Evolutionary conservation across 1,140 invertebrate genomes (phyloP), one percentile per base, ranked within the genome.

Genomic region (Rhopalosiphum maidis): DNA sequence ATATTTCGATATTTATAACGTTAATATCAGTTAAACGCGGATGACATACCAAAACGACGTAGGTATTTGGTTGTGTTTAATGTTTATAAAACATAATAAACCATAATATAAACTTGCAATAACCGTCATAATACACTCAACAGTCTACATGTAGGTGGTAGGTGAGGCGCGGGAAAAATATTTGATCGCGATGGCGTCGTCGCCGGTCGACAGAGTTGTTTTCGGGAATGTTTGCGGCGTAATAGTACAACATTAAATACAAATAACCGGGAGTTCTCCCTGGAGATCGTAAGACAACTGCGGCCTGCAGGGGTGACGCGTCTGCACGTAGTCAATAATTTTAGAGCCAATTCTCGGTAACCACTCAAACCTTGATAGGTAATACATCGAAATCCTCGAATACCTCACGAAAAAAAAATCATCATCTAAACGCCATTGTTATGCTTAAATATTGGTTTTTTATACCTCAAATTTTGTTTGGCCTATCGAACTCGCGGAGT

Each of bases 401-500:
- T 55, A 25, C 23, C 54, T 68, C 60, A n/a, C 5, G 18, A 18
- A n/a, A 0, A 77, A 77, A 35, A 77, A 77, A n/a, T 30, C 0
- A 2, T 77, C 60, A 4, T n/a, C 0, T 3, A n/a, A 60, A 60
- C 25, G 3, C 15, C 60, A 77, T 51, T 77, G 18, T 15, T n/a
- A n/a, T 15, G 11, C 21, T n/a, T n/a, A n/a, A 18, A 18, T 77
- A n/a, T 18, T 77, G 60, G 15, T n/a, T n/a, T n/a, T 77, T 35
- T 15, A n/a, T 77, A 15, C 0, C 25, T 60, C 25, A 15, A 77
- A 35, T n/a, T 77, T 15, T 18, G 18, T 68, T 6, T 18, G 41
- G 41, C 0, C 11, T n/a, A 4, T 15, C 23, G 0, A n/a, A n/a
- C 30, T n/a, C 0, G 11, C 30, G 11, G 60, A 15, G 0, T n/a